phyloP scores from a whole-genome alignment of 2,888 invertebrate genomes.

The Hydrotaea diabolus region DNA sequence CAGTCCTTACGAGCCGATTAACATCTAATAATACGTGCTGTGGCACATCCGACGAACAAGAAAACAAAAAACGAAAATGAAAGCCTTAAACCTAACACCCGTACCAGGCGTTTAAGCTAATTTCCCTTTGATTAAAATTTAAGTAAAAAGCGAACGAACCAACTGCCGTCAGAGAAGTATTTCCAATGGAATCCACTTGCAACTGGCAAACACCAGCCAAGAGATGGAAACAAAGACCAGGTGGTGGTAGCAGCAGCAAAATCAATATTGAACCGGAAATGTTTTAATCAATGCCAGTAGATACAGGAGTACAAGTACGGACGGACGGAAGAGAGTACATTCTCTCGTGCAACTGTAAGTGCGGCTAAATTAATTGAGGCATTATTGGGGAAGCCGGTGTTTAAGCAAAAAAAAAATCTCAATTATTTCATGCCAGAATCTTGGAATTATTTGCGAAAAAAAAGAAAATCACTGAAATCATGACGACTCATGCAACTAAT shows the following conservation, averaged over 20 bases:
- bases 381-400: neutral
- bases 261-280: constrained; percentile 10
- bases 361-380: neutral
- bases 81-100: constrained; percentile 25
- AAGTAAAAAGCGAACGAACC: neutral
- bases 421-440: constrained; percentile 18
- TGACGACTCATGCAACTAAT: constrained; percentile 61
- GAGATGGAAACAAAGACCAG: too few relatives aligned
- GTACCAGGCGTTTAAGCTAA: constrained; percentile 52
- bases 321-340: neutral
- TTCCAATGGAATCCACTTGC: neutral
- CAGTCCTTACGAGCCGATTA: constrained; percentile 51
- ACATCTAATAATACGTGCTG: constrained; percentile 60
- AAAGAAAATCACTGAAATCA: neutral
- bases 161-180: neutral
- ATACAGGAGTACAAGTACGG: too few relatives aligned
- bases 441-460: constrained; percentile 6
- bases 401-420: constrained; percentile 35
- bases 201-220: neutral
- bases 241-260: neutral
- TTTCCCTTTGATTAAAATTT: constrained; percentile 46
- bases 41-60: neutral
- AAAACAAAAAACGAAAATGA: neutral
- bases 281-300: neutral
- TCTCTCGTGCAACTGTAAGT: neutral